Conservation (phyloP, 2,888 invertebrate genomes). For the Ochropleura plecta region DNA sequence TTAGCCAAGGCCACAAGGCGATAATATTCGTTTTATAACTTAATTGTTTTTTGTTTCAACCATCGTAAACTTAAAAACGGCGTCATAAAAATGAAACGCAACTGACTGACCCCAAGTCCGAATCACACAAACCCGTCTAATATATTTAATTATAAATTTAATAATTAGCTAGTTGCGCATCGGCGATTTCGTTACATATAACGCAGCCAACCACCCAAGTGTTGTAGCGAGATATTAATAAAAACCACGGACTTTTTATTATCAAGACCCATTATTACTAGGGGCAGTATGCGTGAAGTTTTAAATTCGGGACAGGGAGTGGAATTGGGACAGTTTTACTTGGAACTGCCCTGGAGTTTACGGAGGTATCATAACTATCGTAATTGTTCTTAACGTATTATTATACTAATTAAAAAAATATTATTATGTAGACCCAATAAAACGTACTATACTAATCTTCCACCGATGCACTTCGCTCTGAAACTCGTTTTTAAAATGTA, state of each 20-base stretch:
- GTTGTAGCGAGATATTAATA: constrained; percentile 77
- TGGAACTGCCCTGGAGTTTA: background rate
- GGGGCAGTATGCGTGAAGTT: constrained; percentile 55
- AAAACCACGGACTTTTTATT: constrained; percentile 66
- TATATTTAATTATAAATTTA: constrained; percentile 85
- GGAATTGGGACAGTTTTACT: constrained; percentile 34
- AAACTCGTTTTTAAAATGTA: background rate
- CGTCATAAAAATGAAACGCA: constrained; percentile 65
- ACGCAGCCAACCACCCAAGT: constrained; percentile 73
- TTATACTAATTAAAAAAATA: background rate
- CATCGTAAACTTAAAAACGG: constrained; percentile 61
- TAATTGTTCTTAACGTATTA: background rate
- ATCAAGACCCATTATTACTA: constrained; percentile 56
- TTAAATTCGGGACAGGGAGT: constrained; percentile 43
- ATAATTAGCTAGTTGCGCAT: constrained; percentile 82
- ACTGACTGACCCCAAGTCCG: constrained; percentile 58
- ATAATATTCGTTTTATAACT: constrained; percentile 60
- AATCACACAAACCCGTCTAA: constrained; percentile 71
- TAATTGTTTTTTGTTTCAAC: constrained; percentile 63
- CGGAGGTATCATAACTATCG: background rate
- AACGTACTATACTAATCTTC: no score
- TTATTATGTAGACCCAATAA: background rate
- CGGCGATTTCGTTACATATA: constrained; percentile 65
- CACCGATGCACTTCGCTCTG: no score
- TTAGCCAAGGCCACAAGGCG: constrained; percentile 41